Evolutionary conservation across 2,888 invertebrate genomes (phyloP).

Genomic region (Stramonita haemastoma): DNA sequence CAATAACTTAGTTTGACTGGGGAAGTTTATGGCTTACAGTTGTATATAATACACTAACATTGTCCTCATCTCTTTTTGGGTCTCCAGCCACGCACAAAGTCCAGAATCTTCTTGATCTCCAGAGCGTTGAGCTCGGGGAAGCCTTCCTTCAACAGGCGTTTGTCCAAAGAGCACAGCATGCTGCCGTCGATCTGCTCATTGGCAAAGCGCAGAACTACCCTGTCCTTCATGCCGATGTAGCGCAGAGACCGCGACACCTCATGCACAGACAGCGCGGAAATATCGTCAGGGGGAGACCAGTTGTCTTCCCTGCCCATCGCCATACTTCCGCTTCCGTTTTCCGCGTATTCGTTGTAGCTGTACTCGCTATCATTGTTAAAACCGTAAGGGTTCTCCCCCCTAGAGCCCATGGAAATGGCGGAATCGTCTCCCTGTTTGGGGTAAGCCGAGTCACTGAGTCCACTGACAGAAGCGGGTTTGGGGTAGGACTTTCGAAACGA

Average conservation of each 20-base stretch:
- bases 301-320: slow-evolving; percentile 57
- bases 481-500: slow-evolving; percentile 44
- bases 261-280: slow-evolving; percentile 64
- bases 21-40: neutral
- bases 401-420: slow-evolving; percentile 66
- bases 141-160: slow-evolving; percentile 70
- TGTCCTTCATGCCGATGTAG: slow-evolving; percentile 74
- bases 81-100: slow-evolving; percentile 74
- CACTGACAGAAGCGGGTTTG: slow-evolving; percentile 34
- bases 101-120: slow-evolving; percentile 74
- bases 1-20: neutral
- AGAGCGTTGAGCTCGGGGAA: slow-evolving; percentile 74
- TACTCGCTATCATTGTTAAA: slow-evolving; percentile 67
- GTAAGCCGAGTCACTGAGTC: slow-evolving; percentile 58
- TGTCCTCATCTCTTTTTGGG: slow-evolving; percentile 65
- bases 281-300: slow-evolving; percentile 70
- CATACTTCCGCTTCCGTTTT: slow-evolving; percentile 44
- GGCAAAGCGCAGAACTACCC: slow-evolving; percentile 68
- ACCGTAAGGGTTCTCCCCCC: slow-evolving; percentile 62
- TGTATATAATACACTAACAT: neutral
- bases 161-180: slow-evolving; percentile 69
- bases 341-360: slow-evolving; percentile 67
- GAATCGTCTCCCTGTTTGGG: slow-evolving; percentile 69
- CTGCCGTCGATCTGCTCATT: slow-evolving; percentile 75
- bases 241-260: slow-evolving; percentile 71